Conservation (phyloP, 2,888 invertebrate genomes). For the Ichneumoninae sp. region DNA sequence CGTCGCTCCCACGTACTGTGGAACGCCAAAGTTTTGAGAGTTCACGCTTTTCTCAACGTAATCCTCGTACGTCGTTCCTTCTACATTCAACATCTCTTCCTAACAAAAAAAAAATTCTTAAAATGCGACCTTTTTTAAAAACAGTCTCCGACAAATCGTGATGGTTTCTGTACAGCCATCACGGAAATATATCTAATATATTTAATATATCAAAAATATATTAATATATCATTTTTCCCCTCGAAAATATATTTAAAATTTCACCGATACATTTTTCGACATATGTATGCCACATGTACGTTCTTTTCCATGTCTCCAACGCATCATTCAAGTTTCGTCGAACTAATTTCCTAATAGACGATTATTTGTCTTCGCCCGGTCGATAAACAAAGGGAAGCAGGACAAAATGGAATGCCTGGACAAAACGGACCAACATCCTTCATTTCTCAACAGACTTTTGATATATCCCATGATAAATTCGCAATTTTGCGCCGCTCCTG, state of each 20-base stretch:
- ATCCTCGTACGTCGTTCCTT: neutral
- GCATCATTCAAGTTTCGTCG: neutral
- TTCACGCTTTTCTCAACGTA: conserved; percentile 5
- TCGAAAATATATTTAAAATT: neutral
- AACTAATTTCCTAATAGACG: neutral
- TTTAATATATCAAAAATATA: neutral
- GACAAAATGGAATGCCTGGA: too few relatives aligned
- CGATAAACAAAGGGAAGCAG: too few relatives aligned
- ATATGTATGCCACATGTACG: too few relatives aligned
- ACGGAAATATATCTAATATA: too few relatives aligned
- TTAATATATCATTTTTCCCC: neutral
- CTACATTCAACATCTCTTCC: neutral
- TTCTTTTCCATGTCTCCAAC: too few relatives aligned
- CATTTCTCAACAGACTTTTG: too few relatives aligned
- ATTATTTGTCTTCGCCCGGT: neutral
- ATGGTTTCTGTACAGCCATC: too few relatives aligned
- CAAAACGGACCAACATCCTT: too few relatives aligned
- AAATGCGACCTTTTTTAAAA: neutral
- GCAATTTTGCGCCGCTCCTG: too few relatives aligned
- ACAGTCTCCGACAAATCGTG: too few relatives aligned
- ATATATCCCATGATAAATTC: too few relatives aligned
- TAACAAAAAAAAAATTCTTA: neutral
- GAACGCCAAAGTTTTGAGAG: conserved; percentile 1
- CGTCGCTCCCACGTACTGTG: conserved; percentile 36
- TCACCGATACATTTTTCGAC: too few relatives aligned